phyloP scores from a whole-genome alignment of 2,797 vertebrate species.

The Smutsia gigantea region DNA sequence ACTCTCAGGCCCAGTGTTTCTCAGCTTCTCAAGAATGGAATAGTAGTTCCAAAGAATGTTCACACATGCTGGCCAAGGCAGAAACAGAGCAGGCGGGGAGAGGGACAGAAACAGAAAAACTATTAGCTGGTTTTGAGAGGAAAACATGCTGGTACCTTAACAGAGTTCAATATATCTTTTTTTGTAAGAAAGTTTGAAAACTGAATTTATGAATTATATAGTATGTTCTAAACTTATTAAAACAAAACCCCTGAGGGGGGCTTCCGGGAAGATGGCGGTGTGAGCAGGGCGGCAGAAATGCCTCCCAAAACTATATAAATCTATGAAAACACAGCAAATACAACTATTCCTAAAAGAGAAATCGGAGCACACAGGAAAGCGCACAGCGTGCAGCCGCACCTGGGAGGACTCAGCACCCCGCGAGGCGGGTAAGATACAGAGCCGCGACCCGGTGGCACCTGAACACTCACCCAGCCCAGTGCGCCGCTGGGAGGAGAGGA shows the following conservation, averaged over 20 bases:
- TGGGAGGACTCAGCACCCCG: too few species aligned
- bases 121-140: not conserved
- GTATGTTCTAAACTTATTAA: not conserved
- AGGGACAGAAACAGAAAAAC: not conserved
- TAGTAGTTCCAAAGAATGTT: not conserved
- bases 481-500: too few species aligned
- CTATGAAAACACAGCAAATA: too few species aligned
- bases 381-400: too few species aligned
- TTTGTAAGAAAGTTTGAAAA: not conserved
- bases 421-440: too few species aligned
- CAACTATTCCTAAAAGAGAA: too few species aligned
- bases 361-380: too few species aligned
- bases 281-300: too few species aligned
- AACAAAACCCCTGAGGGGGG: not conserved
- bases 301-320: too few species aligned
- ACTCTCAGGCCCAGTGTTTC: not conserved
- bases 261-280: too few species aligned
- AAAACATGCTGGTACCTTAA: not conserved
- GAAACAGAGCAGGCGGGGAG: not conserved
- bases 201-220: not conserved
- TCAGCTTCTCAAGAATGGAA: not conserved
- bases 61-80: not conserved
- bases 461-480: too few species aligned
- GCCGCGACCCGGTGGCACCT: too few species aligned
- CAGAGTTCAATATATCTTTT: not conserved